These are phyloP conservation scores for Syngnathus scovelli DNA, from an alignment of 2,113 vertebrate genomes.

Conservation along the genomic window DNA sequence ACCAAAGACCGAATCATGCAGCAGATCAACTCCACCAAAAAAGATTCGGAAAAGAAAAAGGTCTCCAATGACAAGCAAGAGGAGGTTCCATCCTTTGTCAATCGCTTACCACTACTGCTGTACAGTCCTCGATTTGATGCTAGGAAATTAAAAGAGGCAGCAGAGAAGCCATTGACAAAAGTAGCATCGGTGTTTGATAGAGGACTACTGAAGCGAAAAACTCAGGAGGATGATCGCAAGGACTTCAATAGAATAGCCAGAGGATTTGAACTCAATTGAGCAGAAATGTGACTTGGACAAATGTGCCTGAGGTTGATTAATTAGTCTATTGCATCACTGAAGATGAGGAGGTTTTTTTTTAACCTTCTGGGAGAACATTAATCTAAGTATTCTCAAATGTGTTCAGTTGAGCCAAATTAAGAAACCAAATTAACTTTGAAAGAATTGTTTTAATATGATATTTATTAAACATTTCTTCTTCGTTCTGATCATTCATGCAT, in stretches of 20 bases:
- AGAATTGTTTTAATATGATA: too few relatives aligned
- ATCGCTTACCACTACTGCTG: constrained; percentile 78
- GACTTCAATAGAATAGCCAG: constrained; percentile 84
- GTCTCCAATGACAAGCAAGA: constrained; percentile 32
- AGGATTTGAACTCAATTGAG: constrained; percentile 71
- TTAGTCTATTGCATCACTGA: background rate
- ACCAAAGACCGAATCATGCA: constrained; percentile 67
- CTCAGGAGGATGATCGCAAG: constrained; percentile 66
- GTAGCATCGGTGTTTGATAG: constrained; percentile 65
- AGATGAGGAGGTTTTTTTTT: background rate
- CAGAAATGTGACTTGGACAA: constrained; percentile 24
- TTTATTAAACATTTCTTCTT: too few relatives aligned
- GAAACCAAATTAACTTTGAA: too few relatives aligned
- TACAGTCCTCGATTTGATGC: constrained; percentile 85
- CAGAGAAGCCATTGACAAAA: constrained; percentile 70
- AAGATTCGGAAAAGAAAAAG: constrained; percentile 50
- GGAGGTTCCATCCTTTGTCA: constrained; percentile 63
- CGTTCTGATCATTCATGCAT: too few relatives aligned
- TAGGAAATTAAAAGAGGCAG: constrained; percentile 84
- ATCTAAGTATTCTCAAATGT: background rate
- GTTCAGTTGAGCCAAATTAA: too few relatives aligned
- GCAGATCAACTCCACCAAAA: constrained; percentile 58
- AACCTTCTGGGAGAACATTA: background rate
- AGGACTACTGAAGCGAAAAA: constrained; percentile 64
- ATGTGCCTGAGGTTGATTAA: constrained; percentile 8